Evolutionary conservation across 2,888 invertebrate genomes (phyloP), one percentile per base, ranked within the genome.

Genomic region (Epirrhoe tristata): DNA sequence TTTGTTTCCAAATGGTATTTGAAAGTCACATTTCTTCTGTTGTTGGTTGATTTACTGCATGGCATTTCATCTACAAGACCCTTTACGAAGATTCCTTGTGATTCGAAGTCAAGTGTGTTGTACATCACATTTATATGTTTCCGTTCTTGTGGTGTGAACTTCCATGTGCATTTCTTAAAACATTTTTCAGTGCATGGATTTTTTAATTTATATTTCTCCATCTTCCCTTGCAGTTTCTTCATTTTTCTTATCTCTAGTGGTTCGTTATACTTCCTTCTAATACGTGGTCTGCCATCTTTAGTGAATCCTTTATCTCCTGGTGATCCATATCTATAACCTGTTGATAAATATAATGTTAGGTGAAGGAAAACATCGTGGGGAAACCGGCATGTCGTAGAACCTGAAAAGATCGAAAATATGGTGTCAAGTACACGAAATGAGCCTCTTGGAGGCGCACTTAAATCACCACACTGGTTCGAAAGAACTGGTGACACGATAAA

Each of bases 131-230:
- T 54, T 2, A 62, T 62, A 17, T 54, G 10, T 16, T 61, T 46
- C 31, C 54, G 54, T 61, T 62, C 54, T 24, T 62, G n/a, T 39
- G 12, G 34, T 0, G 48, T 62, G 32, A 62, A 55, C 36, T 62
- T 62, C n/a, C 36, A 8, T 8, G 6, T 16, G 55, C 61, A 62
- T 36, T 55, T 55, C 36, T 12, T 55, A 2, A 7, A 36, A 48
- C 61, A 62, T 55, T 62, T 62, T 7, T 48, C 61, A 16, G 16
- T 55, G 55, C 61, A 62, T 6, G 61, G 61, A 7, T 62, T 36
- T 55, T 55, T 62, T 10, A 62, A 39, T 46, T 10, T 48, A 34
- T 12, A 6, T 36, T 62, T 58, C 24, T 58, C 36, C 6, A 51
- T 24, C 36, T n/a, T 50, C n/a, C 6, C 17, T 34, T 12, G 51